These are phyloP conservation scores for Sinocyclocheilus grahami DNA, from an alignment of 2,113 vertebrate genomes.

Conservation along the genomic window DNA sequence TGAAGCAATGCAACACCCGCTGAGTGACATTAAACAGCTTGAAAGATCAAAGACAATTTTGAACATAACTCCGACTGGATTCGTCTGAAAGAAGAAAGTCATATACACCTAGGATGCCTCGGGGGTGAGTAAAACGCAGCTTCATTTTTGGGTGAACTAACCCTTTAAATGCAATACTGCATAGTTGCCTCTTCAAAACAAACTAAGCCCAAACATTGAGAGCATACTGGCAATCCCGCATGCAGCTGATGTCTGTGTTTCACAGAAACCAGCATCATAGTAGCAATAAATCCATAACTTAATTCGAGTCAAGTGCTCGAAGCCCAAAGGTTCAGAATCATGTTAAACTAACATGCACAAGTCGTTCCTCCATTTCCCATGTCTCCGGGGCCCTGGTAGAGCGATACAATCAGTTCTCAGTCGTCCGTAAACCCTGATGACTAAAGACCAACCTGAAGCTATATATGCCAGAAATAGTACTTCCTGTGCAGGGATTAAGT, in stretches of 20 bases:
- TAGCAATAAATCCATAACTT: slow-evolving; percentile 6
- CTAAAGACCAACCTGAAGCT: slow-evolving; percentile 14
- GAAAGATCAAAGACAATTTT: too few relatives aligned
- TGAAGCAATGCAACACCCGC: too few relatives aligned
- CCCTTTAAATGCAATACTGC: background rate
- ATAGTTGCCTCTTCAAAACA: background rate
- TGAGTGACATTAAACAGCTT: too few relatives aligned
- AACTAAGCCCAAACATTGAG: background rate
- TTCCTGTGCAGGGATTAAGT: slow-evolving; percentile 4
- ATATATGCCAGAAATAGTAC: slow-evolving; percentile 5
- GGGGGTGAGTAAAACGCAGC: too few relatives aligned
- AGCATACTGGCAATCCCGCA: background rate
- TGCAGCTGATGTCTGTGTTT: background rate
- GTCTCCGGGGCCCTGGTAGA: slow-evolving; percentile 15
- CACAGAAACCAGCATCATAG: background rate
- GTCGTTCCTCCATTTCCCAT: background rate
- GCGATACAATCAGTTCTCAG: slow-evolving; percentile 25
- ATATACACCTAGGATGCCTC: too few relatives aligned
- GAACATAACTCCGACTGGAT: too few relatives aligned
- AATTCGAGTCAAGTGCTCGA: slow-evolving; percentile 35
- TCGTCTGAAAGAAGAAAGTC: too few relatives aligned
- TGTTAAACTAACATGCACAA: slow-evolving; percentile 10
- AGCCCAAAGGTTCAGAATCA: slow-evolving; percentile 20
- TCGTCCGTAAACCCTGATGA: slow-evolving; percentile 15
- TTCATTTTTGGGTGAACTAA: too few relatives aligned